Evolutionary conservation across 2,888 invertebrate genomes (phyloP), one percentile per base, ranked within the genome.

Genomic region (Fragum fragum): DNA sequence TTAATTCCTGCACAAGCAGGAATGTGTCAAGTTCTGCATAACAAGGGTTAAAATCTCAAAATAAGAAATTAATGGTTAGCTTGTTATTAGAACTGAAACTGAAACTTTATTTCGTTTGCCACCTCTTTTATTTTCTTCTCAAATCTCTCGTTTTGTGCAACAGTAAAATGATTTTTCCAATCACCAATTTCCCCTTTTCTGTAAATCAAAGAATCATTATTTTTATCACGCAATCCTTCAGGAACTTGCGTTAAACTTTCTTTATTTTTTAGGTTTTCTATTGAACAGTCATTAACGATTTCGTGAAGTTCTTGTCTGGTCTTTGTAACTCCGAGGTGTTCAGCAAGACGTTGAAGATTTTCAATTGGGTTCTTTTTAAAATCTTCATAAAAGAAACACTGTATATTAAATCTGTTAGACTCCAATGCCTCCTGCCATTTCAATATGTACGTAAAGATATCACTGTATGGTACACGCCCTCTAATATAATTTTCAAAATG

Each of bases 131-230:
- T n/a, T 6, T 9, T 11, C n/a, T 32, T 28, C 2, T 63, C 36
- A 16, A 32, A 63, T 1, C 36, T n/a, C 36, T 63, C 63, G 21
- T 63, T 63, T 36, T 63, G 63, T 1, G 32, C 32, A n/a, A 63
- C 63, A n/a, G 63, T 63, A n/a, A 63, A 63, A 36, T 63, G 32
- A n/a, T 63, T 63, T 21, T 63, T 63, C 63, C 63, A 63, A 18
- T 63, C 63, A 6, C 63, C 63, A 18, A 63, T 32, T n/a, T 36
- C 63, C 1, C 63, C 63, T 36, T 63, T 63, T n/a, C 63, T 32
- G 36, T 63, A 63, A 18, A 63, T 63, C 2, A 63, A 9, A 14
- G 32, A 36, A 18, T 63, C 21, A 16, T 63, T 63, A 18, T 63
- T 63, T 7, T 32, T 28, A 32, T 32, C 36, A 0, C 16, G 9